Percentiles rank a stretch among this genome's conserved stretches.
Conservation (phyloP, 2,797 vertebrate species). For the Columba guinea region DNA sequence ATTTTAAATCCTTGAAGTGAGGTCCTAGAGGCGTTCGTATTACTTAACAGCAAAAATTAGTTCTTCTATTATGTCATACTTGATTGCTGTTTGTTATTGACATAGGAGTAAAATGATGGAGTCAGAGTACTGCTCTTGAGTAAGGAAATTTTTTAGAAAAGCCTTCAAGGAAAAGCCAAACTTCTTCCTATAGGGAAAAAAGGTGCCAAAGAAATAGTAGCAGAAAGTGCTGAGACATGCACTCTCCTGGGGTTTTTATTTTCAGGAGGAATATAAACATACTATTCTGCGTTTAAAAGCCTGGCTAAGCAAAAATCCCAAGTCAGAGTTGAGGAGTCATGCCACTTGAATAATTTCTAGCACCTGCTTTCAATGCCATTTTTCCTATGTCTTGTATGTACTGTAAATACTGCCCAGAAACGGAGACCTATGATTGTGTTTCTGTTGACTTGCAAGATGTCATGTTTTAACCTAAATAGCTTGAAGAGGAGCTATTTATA, state of each 20-base stretch:
- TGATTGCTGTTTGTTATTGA: not conserved
- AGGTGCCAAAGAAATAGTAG: not conserved
- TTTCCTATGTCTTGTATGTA: not conserved
- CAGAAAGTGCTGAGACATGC: not conserved
- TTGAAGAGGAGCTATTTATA: not conserved
- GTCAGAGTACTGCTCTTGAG: not conserved
- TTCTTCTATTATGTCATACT: not conserved
- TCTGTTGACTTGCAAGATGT: not conserved
- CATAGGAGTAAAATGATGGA: not conserved
- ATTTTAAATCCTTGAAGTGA: not conserved
- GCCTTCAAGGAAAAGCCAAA: not conserved
- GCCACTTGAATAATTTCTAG: not conserved
- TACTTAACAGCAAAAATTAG: not conserved
- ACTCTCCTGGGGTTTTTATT: not conserved
- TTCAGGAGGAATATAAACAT: not conserved
- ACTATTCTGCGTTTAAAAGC: not conserved
- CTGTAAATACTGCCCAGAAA: not conserved
- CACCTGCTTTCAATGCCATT: not conserved
- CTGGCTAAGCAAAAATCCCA: not conserved
- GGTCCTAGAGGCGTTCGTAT: not conserved
- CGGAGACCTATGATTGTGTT: not conserved
- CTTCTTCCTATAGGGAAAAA: not conserved
- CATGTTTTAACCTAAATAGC: not conserved
- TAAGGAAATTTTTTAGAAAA: not conserved
- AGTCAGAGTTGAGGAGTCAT: not conserved